These are phyloP conservation scores for Brachynemurus nebulosus DNA, from an alignment of 2,888 invertebrate species.

Conservation along the genomic window DNA sequence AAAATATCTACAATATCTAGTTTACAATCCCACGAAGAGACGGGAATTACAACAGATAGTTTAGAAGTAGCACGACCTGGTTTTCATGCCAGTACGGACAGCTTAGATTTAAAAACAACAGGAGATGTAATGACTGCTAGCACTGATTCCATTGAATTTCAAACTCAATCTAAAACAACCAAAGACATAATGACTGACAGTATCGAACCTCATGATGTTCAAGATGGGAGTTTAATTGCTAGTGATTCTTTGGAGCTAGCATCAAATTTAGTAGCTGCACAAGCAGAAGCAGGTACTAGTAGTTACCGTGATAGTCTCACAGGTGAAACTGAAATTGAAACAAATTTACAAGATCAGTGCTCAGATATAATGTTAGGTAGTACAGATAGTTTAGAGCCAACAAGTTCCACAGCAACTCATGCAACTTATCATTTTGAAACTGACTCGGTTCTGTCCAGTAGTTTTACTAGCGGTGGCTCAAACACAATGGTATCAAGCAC, in stretches of 20 bases:
- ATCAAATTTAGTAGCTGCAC: constrained; percentile 29
- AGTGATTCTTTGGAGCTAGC: constrained; percentile 37
- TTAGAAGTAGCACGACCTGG: constrained; percentile 35
- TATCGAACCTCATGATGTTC: constrained; percentile 33
- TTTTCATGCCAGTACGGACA: constrained; percentile 50
- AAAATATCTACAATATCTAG: constrained; percentile 25
- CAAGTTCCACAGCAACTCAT: constrained; percentile 67
- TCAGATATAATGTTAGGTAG: constrained; percentile 48
- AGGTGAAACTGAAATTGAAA: constrained; percentile 25
- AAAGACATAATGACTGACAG: constrained; percentile 39
- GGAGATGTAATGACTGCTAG: constrained; percentile 42
- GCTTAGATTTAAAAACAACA: constrained; percentile 45
- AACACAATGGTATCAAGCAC: constrained; percentile 72
- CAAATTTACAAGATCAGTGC: constrained; percentile 13
- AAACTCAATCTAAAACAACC: constrained; percentile 22
- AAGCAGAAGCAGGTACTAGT: constrained; percentile 34
- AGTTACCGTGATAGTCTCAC: constrained; percentile 29
- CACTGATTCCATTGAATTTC: constrained; percentile 39
- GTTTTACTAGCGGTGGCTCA: constrained; percentile 69
- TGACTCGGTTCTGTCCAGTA: constrained; percentile 75
- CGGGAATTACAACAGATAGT: constrained; percentile 48
- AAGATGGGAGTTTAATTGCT: constrained; percentile 31
- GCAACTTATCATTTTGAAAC: constrained; percentile 75
- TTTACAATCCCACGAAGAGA: constrained; percentile 33
- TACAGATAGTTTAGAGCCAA: constrained; percentile 60